Evolutionary conservation across 2,797 vertebrate species (phyloP), one percentile per base, ranked within the genome.

Genomic region (Presbytis comata): DNA sequence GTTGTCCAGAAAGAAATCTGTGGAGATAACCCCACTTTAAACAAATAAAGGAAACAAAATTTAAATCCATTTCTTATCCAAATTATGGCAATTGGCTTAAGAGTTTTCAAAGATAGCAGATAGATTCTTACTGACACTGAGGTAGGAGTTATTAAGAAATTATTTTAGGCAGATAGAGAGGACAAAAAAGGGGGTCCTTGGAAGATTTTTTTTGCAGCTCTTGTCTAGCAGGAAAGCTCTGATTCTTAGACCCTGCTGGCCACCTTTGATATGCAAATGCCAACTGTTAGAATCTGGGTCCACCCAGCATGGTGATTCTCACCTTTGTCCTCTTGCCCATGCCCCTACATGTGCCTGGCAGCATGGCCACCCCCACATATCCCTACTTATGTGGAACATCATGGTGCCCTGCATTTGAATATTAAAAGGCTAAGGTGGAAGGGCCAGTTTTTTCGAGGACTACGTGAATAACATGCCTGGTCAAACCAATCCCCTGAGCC

Each of bases 31-130:
- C 36, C 5, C 19, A 33, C 14, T 70, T 6, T 53, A 33, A 78
- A 48, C 24, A 74, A 89, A 78, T 21, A 8, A 46, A 91, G 33
- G 78, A 91, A 46, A 59, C 26, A 89, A 90, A 84, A 67, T 83
- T 53, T 13, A 28, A 81, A 92, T 46, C 11, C 0, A 14, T 59
- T 67, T 70, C 26, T 59, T 89, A 67, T 57, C 6, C 8, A 46
- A 4, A 8, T 72, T 59, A 74, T n/a, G 4, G 7, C 12, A 48
- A 81, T 5, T 24, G 50, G 70, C 3, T 53, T 72, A 26, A 75
- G 24, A 41, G 12, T 79, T 36, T 85, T 81, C 14, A 78, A 70
- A 90, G 33, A 36, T 1, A 86, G 24, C 3, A 67, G 33, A 78
- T 8, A 70, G 16, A 41, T 67, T 72, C 72, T 87, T 87, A 57